Percentiles rank a stretch among this genome's conserved stretches.
These are phyloP conservation scores for Aplysina aerophoba DNA, from an alignment of 37 sponge, comb jelly and placozoan genomes.

Conservation along the genomic window DNA sequence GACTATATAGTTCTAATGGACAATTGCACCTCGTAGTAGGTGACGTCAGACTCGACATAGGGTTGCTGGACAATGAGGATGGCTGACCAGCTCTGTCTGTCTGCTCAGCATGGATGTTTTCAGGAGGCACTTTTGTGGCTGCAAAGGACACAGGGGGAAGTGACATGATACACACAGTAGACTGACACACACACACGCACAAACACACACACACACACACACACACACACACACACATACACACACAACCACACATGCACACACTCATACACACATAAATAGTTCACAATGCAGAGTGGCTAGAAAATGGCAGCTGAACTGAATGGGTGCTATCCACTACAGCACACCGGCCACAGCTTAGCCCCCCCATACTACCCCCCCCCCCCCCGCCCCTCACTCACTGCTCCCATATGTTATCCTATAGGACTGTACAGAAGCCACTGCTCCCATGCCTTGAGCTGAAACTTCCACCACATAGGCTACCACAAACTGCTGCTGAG, in stretches of 20 bases:
- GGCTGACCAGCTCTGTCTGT: background rate
- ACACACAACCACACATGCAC: too few relatives aligned
- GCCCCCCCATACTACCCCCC: too few relatives aligned
- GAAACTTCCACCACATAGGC: slow-evolving; percentile 7
- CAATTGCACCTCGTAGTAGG: slow-evolving; percentile 12
- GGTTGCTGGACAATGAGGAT: background rate
- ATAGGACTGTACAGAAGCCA: background rate
- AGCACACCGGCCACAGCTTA: too few relatives aligned
- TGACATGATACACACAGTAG: too few relatives aligned
- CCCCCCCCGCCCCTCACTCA: background rate
- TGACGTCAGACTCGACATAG: background rate
- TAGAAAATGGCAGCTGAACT: too few relatives aligned
- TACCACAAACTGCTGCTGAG: background rate
- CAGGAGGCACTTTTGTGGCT: background rate
- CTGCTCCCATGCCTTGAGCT: slow-evolving; percentile 4
- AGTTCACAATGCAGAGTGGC: too few relatives aligned
- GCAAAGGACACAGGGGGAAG: background rate
- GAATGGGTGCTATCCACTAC: too few relatives aligned
- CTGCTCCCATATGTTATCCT: slow-evolving; percentile 13
- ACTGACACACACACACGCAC: too few relatives aligned
- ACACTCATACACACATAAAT: too few relatives aligned
- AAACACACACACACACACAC: too few relatives aligned
- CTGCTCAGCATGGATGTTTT: background rate
- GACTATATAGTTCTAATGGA: too few relatives aligned
- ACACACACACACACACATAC: too few relatives aligned